Evolutionary conservation across 1,140 invertebrate genomes (phyloP).

Genomic region (Acromyrmex heyeri): DNA sequence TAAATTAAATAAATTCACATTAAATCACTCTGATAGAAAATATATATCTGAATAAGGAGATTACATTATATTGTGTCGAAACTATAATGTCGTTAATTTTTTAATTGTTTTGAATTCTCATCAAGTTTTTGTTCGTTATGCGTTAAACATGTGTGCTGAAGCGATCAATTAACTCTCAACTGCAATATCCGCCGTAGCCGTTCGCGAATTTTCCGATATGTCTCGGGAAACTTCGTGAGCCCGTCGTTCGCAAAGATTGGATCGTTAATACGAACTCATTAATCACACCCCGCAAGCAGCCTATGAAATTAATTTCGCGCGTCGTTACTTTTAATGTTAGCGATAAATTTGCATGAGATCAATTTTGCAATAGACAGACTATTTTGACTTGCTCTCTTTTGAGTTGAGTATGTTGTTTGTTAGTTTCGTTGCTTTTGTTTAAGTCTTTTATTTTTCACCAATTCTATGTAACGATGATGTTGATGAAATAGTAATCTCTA

Average conservation of each 20-base stretch:
- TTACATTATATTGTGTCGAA: not conserved
- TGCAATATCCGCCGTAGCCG: constrained; percentile 41
- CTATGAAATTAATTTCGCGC: constrained; percentile 59
- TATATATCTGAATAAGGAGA: not conserved
- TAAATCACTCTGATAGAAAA: not conserved
- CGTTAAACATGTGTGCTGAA: constrained; percentile 40
- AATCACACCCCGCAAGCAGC: constrained; percentile 37
- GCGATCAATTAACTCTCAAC: constrained; percentile 55
- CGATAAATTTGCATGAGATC: constrained; percentile 46
- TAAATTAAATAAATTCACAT: not conserved
- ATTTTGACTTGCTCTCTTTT: constrained; percentile 8
- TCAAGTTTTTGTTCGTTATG: constrained; percentile 19
- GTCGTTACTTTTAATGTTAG: constrained; percentile 51
- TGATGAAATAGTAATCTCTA: not conserved
- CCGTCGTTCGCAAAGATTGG: constrained; percentile 45
- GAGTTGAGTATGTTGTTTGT: constrained; percentile 5
- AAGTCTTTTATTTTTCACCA: not conserved
- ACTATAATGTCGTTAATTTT: not conserved
- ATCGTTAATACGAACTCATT: constrained; percentile 57
- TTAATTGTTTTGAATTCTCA: constrained; percentile 25
- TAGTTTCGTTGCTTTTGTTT: not conserved
- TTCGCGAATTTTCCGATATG: constrained; percentile 54
- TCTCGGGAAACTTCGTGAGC: constrained; percentile 34
- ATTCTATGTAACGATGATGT: not conserved
- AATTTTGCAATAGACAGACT: constrained; percentile 23